These are phyloP conservation scores for Netelia fuscicornis DNA, from an alignment of 2,888 invertebrate genomes.

Conservation along the genomic window DNA sequence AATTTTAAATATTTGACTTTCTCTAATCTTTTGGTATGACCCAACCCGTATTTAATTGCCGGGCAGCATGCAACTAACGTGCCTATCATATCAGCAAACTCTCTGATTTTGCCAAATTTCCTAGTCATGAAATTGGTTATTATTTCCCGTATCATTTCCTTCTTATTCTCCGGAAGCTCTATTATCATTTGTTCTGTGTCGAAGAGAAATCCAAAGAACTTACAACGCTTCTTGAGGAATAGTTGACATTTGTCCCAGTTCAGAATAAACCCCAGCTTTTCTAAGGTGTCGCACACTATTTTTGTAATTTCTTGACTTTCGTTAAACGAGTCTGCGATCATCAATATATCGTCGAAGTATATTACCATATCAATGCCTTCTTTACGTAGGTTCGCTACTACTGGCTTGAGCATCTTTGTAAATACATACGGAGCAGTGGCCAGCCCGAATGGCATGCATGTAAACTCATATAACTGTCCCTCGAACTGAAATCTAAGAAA, in stretches of 20 bases:
- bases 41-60: slow-evolving; percentile 55
- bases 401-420: slow-evolving; percentile 60
- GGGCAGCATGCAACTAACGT: slow-evolving; percentile 56
- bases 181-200: slow-evolving; percentile 39
- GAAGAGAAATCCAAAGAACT: slow-evolving; percentile 46
- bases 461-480: slow-evolving; percentile 6
- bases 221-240: slow-evolving; percentile 9
- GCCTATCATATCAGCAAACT: slow-evolving; percentile 56
- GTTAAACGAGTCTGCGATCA: slow-evolving; percentile 40
- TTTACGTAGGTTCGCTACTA: slow-evolving; percentile 14
- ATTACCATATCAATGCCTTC: neutral
- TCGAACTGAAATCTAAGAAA: slow-evolving; percentile 14
- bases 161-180: slow-evolving; percentile 47
- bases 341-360: slow-evolving; percentile 58
- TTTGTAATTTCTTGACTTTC: slow-evolving; percentile 16
- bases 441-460: slow-evolving; percentile 35
- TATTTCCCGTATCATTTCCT: neutral
- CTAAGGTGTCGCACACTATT: slow-evolving; percentile 2
- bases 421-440: slow-evolving; percentile 34
- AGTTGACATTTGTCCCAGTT: slow-evolving; percentile 34
- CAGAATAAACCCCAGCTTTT: slow-evolving; percentile 20
- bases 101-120: slow-evolving; percentile 41
- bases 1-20: slow-evolving; percentile 50
- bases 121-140: slow-evolving; percentile 14
- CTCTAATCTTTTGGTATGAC: slow-evolving; percentile 56